Evolutionary conservation across 2,113 vertebrate genomes (phyloP), one percentile per base, ranked within the genome.

Genomic region (Dipodomys ordii): DNA sequence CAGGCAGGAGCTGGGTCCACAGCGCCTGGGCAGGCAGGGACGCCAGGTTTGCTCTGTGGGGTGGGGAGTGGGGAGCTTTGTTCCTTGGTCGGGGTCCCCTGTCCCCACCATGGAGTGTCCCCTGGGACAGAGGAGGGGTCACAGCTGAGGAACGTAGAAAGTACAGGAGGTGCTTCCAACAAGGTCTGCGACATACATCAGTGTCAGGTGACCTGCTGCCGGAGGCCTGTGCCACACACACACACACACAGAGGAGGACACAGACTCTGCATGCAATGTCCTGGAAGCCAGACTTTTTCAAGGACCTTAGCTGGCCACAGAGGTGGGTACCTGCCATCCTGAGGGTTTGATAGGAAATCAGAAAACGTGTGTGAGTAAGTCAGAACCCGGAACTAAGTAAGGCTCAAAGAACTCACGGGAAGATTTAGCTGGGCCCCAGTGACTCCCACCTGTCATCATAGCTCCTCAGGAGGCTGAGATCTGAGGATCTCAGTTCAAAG

Each of bases 161-260:
- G 53, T 57, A 2, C 53, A 13, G 53, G 53, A 57, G 53, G 15
- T 57, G 53, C 53, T 57, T 57, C 53, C 53, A 57, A 18, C 53
- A 11, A 57, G 53, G 15, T 13, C 15, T 0, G 15, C 10, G 11
- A 13, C 12, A 0, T 12, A 2, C 3, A 18, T 16, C 9, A 2
- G 15, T 28, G 65, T 27, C 65, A 16, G 68, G 7, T 3, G 67
- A 23, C 19, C 62, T 64, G 19, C 62, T 25, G 62, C 62, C 62
- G 19, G 62, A 4, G 62, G 62, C 62, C 62, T 64, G 62, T 23
- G 62, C 62, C 3, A 20, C 64, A 65, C 20, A 7, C 39, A 32
- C 57, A 10, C 7, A 44, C 67, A 72, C 64, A 28, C 23, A 7
- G 30, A 49, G 46, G 49, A 46, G 1, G 39, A 1, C 5, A 18